Percentiles rank a stretch among this genome's conserved stretches.
These are phyloP conservation scores for Lerista edwardsae DNA, from an alignment of 2,797 vertebrate species.

Conservation along the genomic window DNA sequence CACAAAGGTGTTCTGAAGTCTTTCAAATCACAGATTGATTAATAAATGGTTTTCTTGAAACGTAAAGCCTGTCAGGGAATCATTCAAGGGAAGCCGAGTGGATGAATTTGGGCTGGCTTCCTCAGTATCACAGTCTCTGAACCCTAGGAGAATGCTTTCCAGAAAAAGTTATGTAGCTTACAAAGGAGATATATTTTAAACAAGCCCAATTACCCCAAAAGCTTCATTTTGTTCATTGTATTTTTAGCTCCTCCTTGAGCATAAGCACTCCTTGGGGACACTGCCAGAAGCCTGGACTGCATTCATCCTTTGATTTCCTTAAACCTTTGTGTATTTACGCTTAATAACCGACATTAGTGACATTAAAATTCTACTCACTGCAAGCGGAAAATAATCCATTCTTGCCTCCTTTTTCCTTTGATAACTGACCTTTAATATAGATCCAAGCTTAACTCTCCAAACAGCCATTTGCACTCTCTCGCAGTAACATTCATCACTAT, in stretches of 20 bases:
- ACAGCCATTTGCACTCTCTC: conserved; percentile 44
- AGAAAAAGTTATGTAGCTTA: conserved; percentile 51
- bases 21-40: conserved; percentile 68
- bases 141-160: conserved; percentile 54
- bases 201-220: conserved; percentile 65
- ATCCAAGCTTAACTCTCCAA: conserved; percentile 27
- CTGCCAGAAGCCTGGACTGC: conserved; percentile 53
- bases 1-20: conserved; percentile 71
- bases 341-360: conserved; percentile 58
- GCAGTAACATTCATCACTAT: conserved; percentile 42
- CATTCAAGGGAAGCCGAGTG: conserved; percentile 57
- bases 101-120: conserved; percentile 60
- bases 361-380: conserved; percentile 54
- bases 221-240: conserved; percentile 46
- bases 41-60: conserved; percentile 64
- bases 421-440: conserved; percentile 48
- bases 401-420: conserved; percentile 43
- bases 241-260: conserved; percentile 41
- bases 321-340: conserved; percentile 62
- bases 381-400: conserved; percentile 46
- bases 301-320: conserved; percentile 56
- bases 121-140: conserved; percentile 50
- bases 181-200: conserved; percentile 61
- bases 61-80: conserved; percentile 59
- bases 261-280: conserved; percentile 34